Evolutionary conservation across 2,113 vertebrate genomes (phyloP).

Genomic region (Cygnus atratus): DNA sequence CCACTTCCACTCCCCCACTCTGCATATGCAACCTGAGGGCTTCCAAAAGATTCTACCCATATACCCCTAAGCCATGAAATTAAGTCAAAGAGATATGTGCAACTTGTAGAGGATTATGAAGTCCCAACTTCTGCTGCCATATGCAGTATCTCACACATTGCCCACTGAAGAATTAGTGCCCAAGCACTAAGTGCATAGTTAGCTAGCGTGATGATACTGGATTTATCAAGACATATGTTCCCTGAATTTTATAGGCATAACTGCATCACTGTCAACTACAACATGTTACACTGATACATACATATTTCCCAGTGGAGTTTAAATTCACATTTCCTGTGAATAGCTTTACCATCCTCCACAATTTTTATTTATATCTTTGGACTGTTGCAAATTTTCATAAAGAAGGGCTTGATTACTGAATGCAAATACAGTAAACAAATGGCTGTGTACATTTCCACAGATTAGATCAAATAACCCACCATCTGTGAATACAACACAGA

Average conservation of each 20-base stretch:
- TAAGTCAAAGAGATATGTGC: accelerated
- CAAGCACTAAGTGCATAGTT: neutral
- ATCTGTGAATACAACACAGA: neutral
- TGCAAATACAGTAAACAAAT: neutral
- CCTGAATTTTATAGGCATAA: neutral
- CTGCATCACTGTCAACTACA: neutral
- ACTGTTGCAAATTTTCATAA: neutral
- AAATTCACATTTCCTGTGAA: neutral
- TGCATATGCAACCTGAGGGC: neutral
- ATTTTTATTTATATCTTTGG: neutral
- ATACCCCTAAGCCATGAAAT: neutral
- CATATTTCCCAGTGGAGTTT: neutral
- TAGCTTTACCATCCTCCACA: neutral
- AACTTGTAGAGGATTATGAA: neutral
- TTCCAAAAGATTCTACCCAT: neutral
- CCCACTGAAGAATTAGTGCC: neutral
- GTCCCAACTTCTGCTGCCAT: neutral
- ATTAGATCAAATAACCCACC: neutral
- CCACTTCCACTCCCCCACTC: neutral
- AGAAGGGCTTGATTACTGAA: neutral
- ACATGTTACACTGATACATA: neutral
- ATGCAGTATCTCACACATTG: neutral
- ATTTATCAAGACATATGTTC: neutral
- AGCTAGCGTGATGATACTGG: neutral
- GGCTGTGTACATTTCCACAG: neutral